Base-by-base conservation (phyloP, 2,888 invertebrate species). In the Lissonota sp. region DNA sequence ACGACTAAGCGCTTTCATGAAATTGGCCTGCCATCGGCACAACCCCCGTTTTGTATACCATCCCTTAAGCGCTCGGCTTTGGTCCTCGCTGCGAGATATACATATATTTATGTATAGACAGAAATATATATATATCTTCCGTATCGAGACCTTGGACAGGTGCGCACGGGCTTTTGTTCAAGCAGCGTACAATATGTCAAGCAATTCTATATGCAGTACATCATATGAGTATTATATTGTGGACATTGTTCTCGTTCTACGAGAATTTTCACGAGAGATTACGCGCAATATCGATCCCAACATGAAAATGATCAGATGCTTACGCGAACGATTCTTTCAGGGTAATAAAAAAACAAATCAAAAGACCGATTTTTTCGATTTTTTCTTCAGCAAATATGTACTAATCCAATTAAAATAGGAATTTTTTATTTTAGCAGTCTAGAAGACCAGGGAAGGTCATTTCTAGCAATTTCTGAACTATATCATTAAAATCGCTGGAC, bases 1-100 rank as follows among this genome's bases (percentile, higher is more conserved):
- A 88, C 84, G 85, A 80, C 84, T 81, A 12, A 82, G 79, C 82
- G 82, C 83, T 82, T 73, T 83, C 83, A 83, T 87, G 86, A 87
- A 89, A 89, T 88, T 89, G 85, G 79, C 83, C 86, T 84, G 84
- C 85, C 83, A 85, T 75, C 79, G 67, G 81, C 84, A 83, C 77
- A 70, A 66, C 81, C 26, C 26, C 26, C 78, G 79, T 87, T 80
- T 76, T 76, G 74, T 62, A 53, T 63, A 26, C 26, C 26, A 26
- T 26, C 26, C 26, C 26, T 26, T 26, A 26, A 26, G 26, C 26
- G 26, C 3, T 3, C 26, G 26, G 26, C 26, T 26, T 26, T 26
- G 26, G 26, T 26, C 26, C 26, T 26, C 26, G 26, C 26, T 26
- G 3, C 26, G 26, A 26, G 26, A 26, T 26, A 26, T 26, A 26